These are phyloP conservation scores for Champsocephalus gunnari DNA, from an alignment of 2,797 vertebrate species.

Conservation along the genomic window DNA sequence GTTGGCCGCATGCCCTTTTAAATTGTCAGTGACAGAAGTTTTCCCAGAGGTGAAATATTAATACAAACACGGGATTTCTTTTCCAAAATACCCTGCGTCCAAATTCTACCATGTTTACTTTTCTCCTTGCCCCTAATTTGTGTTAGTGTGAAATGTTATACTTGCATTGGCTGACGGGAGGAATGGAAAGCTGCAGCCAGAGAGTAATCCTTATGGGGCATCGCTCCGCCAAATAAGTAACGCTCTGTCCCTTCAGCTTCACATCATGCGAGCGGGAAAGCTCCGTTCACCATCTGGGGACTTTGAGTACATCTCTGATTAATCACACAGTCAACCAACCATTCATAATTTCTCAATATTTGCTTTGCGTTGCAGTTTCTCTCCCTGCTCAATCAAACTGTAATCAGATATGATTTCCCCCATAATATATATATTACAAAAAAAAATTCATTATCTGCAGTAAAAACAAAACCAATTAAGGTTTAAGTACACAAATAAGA, in stretches of 20 bases:
- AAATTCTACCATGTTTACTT: slow-evolving; percentile 80
- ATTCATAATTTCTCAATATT: slow-evolving; percentile 37
- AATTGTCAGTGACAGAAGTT: slow-evolving; percentile 85
- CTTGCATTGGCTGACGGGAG: slow-evolving; percentile 70
- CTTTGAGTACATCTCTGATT: slow-evolving; percentile 26
- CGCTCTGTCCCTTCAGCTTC: slow-evolving; percentile 47
- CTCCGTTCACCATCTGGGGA: slow-evolving; percentile 22
- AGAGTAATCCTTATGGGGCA: slow-evolving; percentile 38
- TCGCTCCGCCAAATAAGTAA: slow-evolving; percentile 40
- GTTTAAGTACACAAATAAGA: background rate
- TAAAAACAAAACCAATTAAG: slow-evolving; percentile 1
- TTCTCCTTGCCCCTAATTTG: slow-evolving; percentile 79
- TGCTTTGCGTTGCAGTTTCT: slow-evolving; percentile 23
- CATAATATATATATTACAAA: slow-evolving; percentile 3
- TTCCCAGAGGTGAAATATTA: slow-evolving; percentile 84
- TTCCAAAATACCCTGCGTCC: slow-evolving; percentile 80
- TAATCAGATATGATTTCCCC: slow-evolving; percentile 1
- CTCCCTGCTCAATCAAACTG: slow-evolving; percentile 5
- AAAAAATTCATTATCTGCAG: slow-evolving; percentile 1
- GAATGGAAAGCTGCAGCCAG: slow-evolving; percentile 48
- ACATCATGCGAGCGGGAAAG: slow-evolving; percentile 22
- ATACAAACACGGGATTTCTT: slow-evolving; percentile 83
- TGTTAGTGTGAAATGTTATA: slow-evolving; percentile 80
- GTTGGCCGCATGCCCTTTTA: slow-evolving; percentile 72
- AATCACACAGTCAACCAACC: slow-evolving; percentile 27